phyloP scores from a whole-genome alignment of 1,140 invertebrate genomes.

The Melitaea cinxia region DNA sequence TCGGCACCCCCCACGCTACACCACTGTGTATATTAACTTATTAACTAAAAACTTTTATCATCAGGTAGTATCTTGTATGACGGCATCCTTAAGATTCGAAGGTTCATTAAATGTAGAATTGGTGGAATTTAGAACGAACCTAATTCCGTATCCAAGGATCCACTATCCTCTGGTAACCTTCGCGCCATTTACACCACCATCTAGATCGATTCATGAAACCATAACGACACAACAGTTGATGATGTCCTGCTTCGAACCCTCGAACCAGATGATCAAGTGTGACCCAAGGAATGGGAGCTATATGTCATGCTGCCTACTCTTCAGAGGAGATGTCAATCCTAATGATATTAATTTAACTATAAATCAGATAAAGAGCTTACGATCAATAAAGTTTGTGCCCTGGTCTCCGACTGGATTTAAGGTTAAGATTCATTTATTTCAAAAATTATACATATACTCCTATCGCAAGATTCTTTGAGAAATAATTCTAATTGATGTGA shows the following conservation, averaged over 20 bases:
- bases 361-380: constrained; percentile 85
- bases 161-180: constrained; percentile 91
- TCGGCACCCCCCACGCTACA: no score
- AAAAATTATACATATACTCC: background rate
- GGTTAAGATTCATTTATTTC: constrained; percentile 50
- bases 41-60: no score
- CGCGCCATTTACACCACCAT: constrained; percentile 87
- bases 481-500: no score
- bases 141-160: constrained; percentile 89
- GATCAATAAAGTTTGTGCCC: constrained; percentile 86
- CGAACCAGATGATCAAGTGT: constrained; percentile 92
- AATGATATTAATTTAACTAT: constrained; percentile 89
- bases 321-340: constrained; percentile 85
- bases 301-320: constrained; percentile 90
- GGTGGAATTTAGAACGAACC: constrained; percentile 90
- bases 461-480: no score
- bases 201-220: constrained; percentile 87
- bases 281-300: constrained; percentile 86
- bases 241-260: constrained; percentile 90
- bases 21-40: no score
- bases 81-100: constrained; percentile 91
- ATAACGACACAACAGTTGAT: constrained; percentile 88
- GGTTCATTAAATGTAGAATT: constrained; percentile 92
- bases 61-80: constrained; percentile 88
- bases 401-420: constrained; percentile 90